These are phyloP conservation scores for Morpho deidamia DNA, from an alignment of 2,888 invertebrate genomes.

Conservation along the genomic window DNA sequence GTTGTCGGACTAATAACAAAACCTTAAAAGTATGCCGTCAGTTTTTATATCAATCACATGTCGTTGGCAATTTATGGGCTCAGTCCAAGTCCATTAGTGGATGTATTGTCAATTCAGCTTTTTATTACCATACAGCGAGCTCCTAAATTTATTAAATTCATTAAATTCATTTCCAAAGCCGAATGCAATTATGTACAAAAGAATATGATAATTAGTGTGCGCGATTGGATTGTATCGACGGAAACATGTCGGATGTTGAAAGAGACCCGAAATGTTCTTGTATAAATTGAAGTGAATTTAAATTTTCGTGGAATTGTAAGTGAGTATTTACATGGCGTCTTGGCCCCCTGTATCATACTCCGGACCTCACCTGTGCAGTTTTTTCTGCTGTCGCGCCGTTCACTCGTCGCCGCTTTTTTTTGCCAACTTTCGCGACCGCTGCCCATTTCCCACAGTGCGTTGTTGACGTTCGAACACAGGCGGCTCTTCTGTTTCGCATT, in stretches of 20 bases:
- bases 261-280: not conserved
- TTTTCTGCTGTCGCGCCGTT: slow-evolving; percentile 43
- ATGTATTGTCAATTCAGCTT: slow-evolving; percentile 10
- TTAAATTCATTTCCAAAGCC: slow-evolving; percentile 13
- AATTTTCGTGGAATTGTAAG: slow-evolving; percentile 19
- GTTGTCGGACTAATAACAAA: not conserved
- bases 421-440: slow-evolving; percentile 60
- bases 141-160: slow-evolving; percentile 17
- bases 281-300: slow-evolving; percentile 12
- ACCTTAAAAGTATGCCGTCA: not conserved
- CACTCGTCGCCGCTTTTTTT: slow-evolving; percentile 58
- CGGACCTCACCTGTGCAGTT: slow-evolving; percentile 45
- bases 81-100: slow-evolving; percentile 11
- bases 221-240: not conserved
- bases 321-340: slow-evolving; percentile 24
- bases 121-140: slow-evolving; percentile 3
- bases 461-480: slow-evolving; percentile 26
- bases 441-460: slow-evolving; percentile 32
- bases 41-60: slow-evolving; percentile 1
- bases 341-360: slow-evolving; percentile 15
- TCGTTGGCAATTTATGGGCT: slow-evolving; percentile 5
- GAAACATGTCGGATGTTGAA: not conserved
- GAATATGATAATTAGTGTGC: slow-evolving; percentile 11
- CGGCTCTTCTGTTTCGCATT: no score
- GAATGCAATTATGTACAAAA: slow-evolving; percentile 12